Evolutionary conservation across 2,113 vertebrate species (phyloP), one percentile per base, ranked within the genome.

Genomic region (Nothoprocta perdicaria): DNA sequence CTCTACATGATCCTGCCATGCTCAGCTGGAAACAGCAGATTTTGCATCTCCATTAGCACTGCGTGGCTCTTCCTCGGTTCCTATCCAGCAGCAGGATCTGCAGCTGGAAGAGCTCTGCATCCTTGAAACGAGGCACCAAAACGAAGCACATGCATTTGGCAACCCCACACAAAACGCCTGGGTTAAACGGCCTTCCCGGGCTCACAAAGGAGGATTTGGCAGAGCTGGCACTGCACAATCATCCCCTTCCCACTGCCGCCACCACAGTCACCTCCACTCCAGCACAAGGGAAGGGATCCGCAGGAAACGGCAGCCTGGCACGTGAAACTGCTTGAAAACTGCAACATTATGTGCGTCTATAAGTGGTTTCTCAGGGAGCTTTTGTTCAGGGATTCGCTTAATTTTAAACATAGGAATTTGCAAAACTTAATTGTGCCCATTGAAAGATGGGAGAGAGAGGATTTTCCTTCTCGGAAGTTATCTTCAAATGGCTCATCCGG

Each of bases 51-150:
- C 7, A 38, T 38, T 12, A 33, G 69, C 86, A 48, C 50, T 0
- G n/a, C 14, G 0, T 43, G 84, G 35, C 21, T 90, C 19, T 62
- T 45, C 82, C 86, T 33, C 63, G 60, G 86, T 80, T 90, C 92
- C 76, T 45, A 84, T 89, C 63, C 55, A 21, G 8, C 89, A 43
- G 92, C 95, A 94, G 86, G 83, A 91, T 9, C 2, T 93, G 88
- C 93, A 94, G 92, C 88, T 95, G 92, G 79, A 86, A 90, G 31
- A 43, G 85, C 80, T 94, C 80, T 2, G 5, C 38, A 2, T 60
- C 75, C 84, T 84, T 78, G 84, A 84, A 90, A 84, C 31, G 45
- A 35, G 74, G 45, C 26, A 79, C 72, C 92, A 85, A 80, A 94
- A 95, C 10, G 72, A 94, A 18, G 50, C 77, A 67, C 67, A 33